Percentiles rank a stretch among this genome's conserved stretches.
These are phyloP conservation scores for Neoitamus cyanurus DNA, from an alignment of 2,888 invertebrate genomes.

Conservation along the genomic window DNA sequence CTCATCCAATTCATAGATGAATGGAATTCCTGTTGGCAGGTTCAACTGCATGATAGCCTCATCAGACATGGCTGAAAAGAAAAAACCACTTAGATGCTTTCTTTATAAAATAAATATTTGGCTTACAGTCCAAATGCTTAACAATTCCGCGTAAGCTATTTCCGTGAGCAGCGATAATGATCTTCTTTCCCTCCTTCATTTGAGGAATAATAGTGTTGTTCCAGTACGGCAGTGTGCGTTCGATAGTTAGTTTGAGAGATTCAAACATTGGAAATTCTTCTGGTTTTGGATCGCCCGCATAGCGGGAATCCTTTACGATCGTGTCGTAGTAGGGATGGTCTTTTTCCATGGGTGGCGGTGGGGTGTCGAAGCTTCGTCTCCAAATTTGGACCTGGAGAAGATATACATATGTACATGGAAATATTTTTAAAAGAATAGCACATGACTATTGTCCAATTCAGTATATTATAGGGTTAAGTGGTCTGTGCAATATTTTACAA, in stretches of 20 bases:
- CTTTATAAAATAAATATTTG: background rate
- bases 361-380: conserved; percentile 86
- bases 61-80: conserved; percentile 73
- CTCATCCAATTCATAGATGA: conserved; percentile 82
- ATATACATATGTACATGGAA: too few species aligned
- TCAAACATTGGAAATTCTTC: conserved; percentile 88
- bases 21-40: conserved; percentile 84
- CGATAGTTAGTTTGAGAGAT: conserved; percentile 85
- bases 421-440: too few species aligned
- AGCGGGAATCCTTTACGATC: conserved; percentile 83
- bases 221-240: conserved; percentile 89
- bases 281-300: conserved; percentile 76
- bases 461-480: too few species aligned
- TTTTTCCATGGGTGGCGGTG: conserved; percentile 86
- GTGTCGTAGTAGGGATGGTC: conserved; percentile 81
- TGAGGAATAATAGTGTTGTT: conserved; percentile 81
- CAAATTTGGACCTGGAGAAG: conserved; percentile 80
- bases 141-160: conserved; percentile 90
- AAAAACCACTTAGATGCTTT: conserved; percentile 15
- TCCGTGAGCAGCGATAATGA: conserved; percentile 89
- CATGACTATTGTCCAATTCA: too few species aligned
- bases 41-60: conserved; percentile 82
- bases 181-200: conserved; percentile 82
- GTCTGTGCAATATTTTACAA: too few species aligned
- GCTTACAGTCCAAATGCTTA: conserved; percentile 85